Evolutionary conservation across 35 echinoderm and acorn worm genomes (phyloP).

Genomic region (Stichopus chloronotus): DNA sequence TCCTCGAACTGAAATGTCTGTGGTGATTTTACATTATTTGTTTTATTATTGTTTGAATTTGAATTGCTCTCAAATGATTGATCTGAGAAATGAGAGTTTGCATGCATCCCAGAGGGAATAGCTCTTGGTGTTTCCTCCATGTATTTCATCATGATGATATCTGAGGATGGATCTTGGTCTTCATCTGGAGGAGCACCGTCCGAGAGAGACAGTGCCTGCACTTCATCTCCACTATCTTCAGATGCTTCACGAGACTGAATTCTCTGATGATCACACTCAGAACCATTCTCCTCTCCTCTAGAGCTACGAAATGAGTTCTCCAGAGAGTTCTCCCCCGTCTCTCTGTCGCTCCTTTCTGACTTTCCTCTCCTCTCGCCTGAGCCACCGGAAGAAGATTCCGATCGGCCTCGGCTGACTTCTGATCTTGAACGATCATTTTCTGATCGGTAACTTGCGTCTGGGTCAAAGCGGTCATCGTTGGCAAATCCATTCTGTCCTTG

Average conservation of each 20-base stretch:
- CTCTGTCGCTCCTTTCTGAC: constrained; percentile 15
- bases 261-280: background rate
- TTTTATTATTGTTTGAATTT: constrained; percentile 51
- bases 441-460: background rate
- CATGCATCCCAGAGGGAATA: background rate
- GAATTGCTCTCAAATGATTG: background rate
- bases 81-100: background rate
- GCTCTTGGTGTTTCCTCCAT: constrained; percentile 60
- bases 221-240: constrained; percentile 6
- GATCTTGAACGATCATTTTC: background rate
- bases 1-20: background rate
- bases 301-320: constrained; percentile 41
- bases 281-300: background rate
- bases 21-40: background rate
- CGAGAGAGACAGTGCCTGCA: background rate
- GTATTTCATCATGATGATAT: constrained; percentile 59
- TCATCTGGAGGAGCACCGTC: constrained; percentile 49
- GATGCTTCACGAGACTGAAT: background rate
- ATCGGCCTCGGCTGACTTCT: background rate
- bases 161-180: constrained; percentile 28
- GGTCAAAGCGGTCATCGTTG: background rate
- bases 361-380: constrained; percentile 40
- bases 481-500: constrained; percentile 25
- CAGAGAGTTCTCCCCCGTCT: background rate
- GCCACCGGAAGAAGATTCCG: background rate